A percentile compares a stretch with the other conserved stretches of the same genome.
These are phyloP conservation scores for Drosophila quadrilineata DNA, from an alignment of 1,140 invertebrate species.

Conservation along the genomic window DNA sequence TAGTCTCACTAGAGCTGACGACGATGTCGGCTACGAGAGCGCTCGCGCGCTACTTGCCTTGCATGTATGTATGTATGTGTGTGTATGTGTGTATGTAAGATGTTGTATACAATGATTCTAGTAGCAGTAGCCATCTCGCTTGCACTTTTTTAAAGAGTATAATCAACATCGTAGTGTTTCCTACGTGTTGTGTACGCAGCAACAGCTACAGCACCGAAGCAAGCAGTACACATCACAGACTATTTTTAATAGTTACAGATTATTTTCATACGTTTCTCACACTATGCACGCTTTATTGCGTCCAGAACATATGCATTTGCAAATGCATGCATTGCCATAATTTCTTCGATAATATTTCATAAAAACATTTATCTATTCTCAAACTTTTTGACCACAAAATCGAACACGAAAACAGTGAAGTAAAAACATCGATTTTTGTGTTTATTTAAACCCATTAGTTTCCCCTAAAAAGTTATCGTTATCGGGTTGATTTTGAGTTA, in stretches of 20 bases:
- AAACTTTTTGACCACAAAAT: constrained; percentile 31
- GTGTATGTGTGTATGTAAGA: constrained; percentile 16
- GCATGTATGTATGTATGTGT: constrained; percentile 20
- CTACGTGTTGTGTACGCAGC: constrained; percentile 37
- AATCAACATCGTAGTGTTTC: constrained; percentile 21
- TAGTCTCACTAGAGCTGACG: constrained; percentile 15
- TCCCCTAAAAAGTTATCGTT: neutral
- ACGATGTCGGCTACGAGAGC: constrained; percentile 28
- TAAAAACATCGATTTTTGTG: constrained; percentile 16
- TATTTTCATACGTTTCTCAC: neutral
- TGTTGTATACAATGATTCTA: constrained; percentile 45
- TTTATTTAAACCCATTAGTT: constrained; percentile 4
- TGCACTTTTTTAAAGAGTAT: constrained; percentile 29
- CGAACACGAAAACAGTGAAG: constrained; percentile 27
- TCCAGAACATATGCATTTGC: neutral
- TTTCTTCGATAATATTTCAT: neutral
- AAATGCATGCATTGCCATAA: neutral
- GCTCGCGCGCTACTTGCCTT: constrained; percentile 35
- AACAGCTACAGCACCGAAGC: constrained; percentile 30
- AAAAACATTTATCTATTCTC: constrained; percentile 9
- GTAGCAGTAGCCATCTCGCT: constrained; percentile 41
- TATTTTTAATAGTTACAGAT: constrained; percentile 1
- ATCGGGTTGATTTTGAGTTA: too few species aligned
- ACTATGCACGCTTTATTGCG: neutral
- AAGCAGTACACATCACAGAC: constrained; percentile 9